Evolutionary conservation across 2,113 vertebrate species (phyloP).

Genomic region (Raphicerus campestris): DNA sequence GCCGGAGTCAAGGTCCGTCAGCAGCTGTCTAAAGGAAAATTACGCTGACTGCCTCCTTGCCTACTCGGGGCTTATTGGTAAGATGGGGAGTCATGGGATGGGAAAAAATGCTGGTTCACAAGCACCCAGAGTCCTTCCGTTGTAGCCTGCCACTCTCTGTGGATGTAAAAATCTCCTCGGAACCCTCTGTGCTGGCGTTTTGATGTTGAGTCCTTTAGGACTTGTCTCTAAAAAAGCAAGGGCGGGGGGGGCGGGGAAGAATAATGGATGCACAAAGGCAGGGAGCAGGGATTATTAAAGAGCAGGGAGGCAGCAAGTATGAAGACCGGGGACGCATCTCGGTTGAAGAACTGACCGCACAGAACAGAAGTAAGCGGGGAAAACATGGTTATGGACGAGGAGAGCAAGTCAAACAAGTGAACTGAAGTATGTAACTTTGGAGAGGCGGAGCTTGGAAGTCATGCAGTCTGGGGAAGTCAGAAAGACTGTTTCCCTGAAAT

Average conservation of each 20-base stretch:
- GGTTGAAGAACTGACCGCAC: background rate
- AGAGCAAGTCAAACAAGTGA: background rate
- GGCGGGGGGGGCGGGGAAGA: rapidly evolving
- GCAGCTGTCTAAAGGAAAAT: constrained; percentile 96
- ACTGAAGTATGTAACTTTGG: background rate
- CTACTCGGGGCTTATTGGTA: constrained; percentile 97
- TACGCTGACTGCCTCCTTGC: constrained; percentile 96
- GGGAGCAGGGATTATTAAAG: background rate
- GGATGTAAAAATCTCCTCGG: background rate
- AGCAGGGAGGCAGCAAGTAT: background rate
- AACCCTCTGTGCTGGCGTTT: background rate
- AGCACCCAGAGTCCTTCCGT: background rate
- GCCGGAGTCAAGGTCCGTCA: constrained; percentile 90
- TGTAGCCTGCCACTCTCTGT: background rate
- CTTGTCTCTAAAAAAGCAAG: too few species aligned
- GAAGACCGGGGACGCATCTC: background rate
- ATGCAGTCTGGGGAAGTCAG: background rate
- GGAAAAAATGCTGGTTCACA: background rate
- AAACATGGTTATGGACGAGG: background rate
- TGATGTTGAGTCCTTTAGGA: background rate
- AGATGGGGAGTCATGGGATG: constrained; percentile 53
- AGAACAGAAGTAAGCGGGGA: background rate
- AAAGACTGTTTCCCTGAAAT: background rate
- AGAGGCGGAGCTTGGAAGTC: background rate
- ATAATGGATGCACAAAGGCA: background rate